Conservation (phyloP, 92 coral and sea anemone species). For the Zoanthus solanderi region DNA sequence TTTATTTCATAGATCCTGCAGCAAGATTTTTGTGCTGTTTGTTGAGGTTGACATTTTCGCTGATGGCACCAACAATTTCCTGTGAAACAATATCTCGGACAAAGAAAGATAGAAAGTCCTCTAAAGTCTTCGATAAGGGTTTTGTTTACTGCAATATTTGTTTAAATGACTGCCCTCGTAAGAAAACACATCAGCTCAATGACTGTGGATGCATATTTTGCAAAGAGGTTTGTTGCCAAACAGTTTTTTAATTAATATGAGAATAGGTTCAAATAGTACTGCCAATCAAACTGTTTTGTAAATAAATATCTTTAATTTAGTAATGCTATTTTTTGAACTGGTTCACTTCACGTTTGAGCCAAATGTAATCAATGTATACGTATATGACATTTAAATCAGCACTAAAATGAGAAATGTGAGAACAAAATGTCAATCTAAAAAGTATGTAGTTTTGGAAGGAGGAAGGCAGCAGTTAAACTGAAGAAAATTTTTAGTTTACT, state of each 20-base stretch:
- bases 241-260: background rate
- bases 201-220: conserved; percentile 81
- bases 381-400: too few relatives aligned
- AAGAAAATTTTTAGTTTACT: too few relatives aligned
- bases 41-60: background rate
- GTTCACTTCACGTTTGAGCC: too few relatives aligned
- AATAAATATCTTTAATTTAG: background rate
- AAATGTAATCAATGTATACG: too few relatives aligned
- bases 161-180: conserved; percentile 66
- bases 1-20: background rate
- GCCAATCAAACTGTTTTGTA: background rate
- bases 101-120: background rate
- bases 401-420: too few relatives aligned
- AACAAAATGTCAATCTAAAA: too few relatives aligned
- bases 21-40: conserved; percentile 14
- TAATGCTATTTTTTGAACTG: background rate
- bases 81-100: conserved; percentile 28
- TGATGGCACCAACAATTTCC: conserved; percentile 32
- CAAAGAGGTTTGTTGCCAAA: conserved; percentile 71
- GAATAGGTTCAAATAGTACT: background rate
- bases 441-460: too few relatives aligned
- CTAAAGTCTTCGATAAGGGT: conserved; percentile 19
- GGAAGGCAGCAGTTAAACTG: too few relatives aligned
- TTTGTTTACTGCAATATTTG: conserved; percentile 80
- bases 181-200: conserved; percentile 66